Percentiles rank a stretch among this genome's conserved stretches.
Conservation (phyloP, 53 echinoderm and acorn worm genomes). For the Actinopyga echinites region DNA sequence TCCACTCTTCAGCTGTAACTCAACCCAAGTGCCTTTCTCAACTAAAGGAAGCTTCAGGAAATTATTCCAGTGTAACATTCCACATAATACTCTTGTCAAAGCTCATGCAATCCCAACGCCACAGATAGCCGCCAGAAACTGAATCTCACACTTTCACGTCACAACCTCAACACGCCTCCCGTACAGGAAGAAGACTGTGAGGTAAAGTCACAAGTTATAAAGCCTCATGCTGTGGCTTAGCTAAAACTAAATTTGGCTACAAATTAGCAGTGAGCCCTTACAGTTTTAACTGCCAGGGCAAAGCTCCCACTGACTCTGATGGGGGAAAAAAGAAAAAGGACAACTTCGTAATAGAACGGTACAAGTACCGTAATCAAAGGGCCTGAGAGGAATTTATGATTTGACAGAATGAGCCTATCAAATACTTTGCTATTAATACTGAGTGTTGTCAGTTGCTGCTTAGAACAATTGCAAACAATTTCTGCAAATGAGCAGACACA, state of each 20-base stretch:
- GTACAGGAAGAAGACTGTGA: not conserved
- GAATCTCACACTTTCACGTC: too few relatives aligned
- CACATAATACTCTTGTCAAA: too few relatives aligned
- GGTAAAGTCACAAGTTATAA: slow-evolving; percentile 26
- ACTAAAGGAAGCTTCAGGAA: too few relatives aligned
- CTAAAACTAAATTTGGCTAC: slow-evolving; percentile 37
- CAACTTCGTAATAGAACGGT: not conserved
- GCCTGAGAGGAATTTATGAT: slow-evolving; percentile 31
- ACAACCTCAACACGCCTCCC: too few relatives aligned
- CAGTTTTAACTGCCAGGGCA: not conserved
- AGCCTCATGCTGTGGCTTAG: slow-evolving; percentile 19
- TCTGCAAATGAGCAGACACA: not conserved
- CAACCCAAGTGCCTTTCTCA: too few relatives aligned
- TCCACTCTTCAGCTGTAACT: too few relatives aligned
- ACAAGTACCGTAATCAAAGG: not conserved
- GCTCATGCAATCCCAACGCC: too few relatives aligned
- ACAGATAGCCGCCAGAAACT: too few relatives aligned
- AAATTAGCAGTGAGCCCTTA: slow-evolving; percentile 6
- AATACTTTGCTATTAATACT: slow-evolving; percentile 30
- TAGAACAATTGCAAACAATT: slow-evolving; percentile 24
- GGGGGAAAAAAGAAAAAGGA: not conserved
- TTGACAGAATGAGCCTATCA: not conserved
- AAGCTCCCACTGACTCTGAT: too few relatives aligned
- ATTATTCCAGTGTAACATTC: too few relatives aligned
- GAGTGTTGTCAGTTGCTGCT: slow-evolving; percentile 29